Base-by-base conservation (phyloP, 2,888 invertebrate species). In the Acleris emargana region DNA sequence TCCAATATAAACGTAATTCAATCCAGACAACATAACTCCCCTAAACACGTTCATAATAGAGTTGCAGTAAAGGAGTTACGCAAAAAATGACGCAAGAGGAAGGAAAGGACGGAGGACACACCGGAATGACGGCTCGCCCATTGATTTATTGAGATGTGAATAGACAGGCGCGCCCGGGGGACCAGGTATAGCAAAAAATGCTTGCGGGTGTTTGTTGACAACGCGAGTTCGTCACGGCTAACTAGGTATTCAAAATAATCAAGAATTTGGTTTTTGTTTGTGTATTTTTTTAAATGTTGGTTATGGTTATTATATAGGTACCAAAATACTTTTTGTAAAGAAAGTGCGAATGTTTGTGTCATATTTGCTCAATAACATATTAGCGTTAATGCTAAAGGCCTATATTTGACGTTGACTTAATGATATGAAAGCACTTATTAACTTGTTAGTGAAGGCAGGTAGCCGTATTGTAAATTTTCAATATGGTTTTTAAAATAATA, bases 161-260 rank as follows among this genome's bases (percentile, higher is more conserved):
- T 75, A 79, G 85, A 82, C 84, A 82, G 83, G 80, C 75, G 77
- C 76, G 73, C 76, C 67, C 79, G 72, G 77, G 55, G 47, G 86
- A 86, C 88, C 84, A 86, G 75, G 69, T 62, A 74, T 67, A 38
- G 70, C 70, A 84, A 86, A 88, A 88, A 86, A 84, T 76, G 64
- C 72, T 76, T 82, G n/a, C n/a, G 88, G 88, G 87, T 88, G 88
- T 86, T 83, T 89, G 88, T 89, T 89, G 89, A 89, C 88, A 87
- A 78, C 76, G 73, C 78, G 74, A 78, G 74, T 81, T 83, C 79
- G 85, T 82, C 83, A 86, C 74, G 83, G 78, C 79, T 74, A 72
- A 73, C 13, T 16, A 43, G n/a, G 6, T 43, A n/a, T 43, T 43
- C n/a, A 43, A 43, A 43, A 43, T 16, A 16, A 5, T n/a, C n/a